A percentile compares a stretch with the other conserved stretches of the same genome.
Conservation (phyloP, 2,113 vertebrate genomes). For the Aldabrachelys gigantea region DNA sequence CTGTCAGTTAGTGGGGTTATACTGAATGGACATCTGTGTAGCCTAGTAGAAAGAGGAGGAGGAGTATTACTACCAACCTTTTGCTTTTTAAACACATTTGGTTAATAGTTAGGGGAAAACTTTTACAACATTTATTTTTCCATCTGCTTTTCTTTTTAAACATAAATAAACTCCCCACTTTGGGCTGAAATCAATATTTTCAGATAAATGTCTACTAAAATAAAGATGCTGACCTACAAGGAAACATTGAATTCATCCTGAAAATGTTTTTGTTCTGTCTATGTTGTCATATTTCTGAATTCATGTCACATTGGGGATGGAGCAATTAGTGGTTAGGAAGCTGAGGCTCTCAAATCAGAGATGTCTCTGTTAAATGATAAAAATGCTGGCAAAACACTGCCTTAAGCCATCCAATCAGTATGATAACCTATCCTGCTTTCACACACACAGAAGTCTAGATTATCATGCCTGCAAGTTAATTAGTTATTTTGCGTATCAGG, state of each 20-base stretch:
- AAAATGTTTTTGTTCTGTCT: background rate
- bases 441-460: background rate
- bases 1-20: background rate
- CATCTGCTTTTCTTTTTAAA: background rate
- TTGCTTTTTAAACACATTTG: background rate
- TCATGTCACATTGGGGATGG: background rate
- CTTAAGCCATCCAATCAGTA: background rate
- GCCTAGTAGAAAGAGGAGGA: background rate
- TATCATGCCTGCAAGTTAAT: background rate
- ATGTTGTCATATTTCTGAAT: background rate
- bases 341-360: background rate
- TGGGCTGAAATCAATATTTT: background rate
- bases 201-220: background rate
- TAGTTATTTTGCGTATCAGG: background rate
- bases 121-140: background rate
- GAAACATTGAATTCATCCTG: background rate
- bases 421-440: background rate
- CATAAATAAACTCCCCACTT: background rate
- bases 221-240: background rate
- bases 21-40: background rate
- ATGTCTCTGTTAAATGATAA: background rate
- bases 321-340: background rate
- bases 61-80: background rate
- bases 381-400: background rate
- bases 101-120: background rate